Conservation (phyloP, 1,140 invertebrate genomes). For the Aricia agestis region DNA sequence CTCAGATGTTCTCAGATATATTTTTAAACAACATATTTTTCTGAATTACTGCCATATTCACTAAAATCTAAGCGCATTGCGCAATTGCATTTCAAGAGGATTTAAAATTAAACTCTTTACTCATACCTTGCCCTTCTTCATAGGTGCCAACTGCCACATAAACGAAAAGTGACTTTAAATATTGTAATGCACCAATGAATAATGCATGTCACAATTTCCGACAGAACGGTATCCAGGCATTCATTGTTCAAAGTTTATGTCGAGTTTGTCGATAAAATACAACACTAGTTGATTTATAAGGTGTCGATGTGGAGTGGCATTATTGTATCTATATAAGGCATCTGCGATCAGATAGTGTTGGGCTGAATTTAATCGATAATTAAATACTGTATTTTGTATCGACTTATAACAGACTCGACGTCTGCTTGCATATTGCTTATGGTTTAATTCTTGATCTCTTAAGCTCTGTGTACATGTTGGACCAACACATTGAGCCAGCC, state of each 20-base stretch:
- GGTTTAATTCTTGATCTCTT: too few relatives aligned
- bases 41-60: too few relatives aligned
- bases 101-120: too few relatives aligned
- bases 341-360: neutral
- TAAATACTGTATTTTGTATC: neutral
- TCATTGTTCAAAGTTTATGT: neutral
- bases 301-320: neutral
- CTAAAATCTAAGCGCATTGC: too few relatives aligned
- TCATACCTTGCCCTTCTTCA: too few relatives aligned
- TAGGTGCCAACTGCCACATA: neutral
- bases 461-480: too few relatives aligned
- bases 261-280: neutral
- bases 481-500: too few relatives aligned
- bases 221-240: neutral
- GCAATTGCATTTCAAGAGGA: too few relatives aligned
- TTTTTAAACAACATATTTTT: too few relatives aligned
- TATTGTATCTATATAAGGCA: conserved; percentile 1
- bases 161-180: neutral
- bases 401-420: neutral
- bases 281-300: conserved; percentile 1
- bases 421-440: too few relatives aligned
- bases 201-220: neutral
- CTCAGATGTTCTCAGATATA: too few relatives aligned
- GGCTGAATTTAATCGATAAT: neutral
- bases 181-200: neutral